Base-by-base conservation (phyloP, 2,797 vertebrate species). In the Limosa lapponica region DNA sequence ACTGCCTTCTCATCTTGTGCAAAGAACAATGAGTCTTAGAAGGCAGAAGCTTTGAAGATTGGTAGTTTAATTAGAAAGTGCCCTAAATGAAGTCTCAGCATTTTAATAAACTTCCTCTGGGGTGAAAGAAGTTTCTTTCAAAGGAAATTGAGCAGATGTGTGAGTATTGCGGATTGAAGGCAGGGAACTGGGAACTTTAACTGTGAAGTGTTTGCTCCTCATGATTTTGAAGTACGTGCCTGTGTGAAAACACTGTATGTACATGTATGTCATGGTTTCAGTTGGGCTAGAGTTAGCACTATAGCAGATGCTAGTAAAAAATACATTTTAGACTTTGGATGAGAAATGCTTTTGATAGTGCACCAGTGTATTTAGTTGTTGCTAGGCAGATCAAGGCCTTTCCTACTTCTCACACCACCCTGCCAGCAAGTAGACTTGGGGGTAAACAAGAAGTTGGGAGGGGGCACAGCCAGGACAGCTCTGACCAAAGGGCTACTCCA, bases 21-120 rank as follows among this genome's bases (percentile, higher is more conserved):
- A 74, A 83, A 83, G 90, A 95, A 90, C 82, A 94, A 66, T 79
- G 66, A 93, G 77, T 73, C 59, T 88, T 87, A 58, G 73, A 88
- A 83, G 77, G 64, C 54, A 78, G 66, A 61, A 72, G 49, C 75
- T 93, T 95, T 96, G 85, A 91, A 91, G 80, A 90, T 65, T 39
- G 43, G 87, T 93, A 82, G 54, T 52, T 95, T 95, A 95, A 96
- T 96, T 95, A 94, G 91, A 57, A 95, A 78, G 51, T 51, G 55
- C 51, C 67, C 81, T 94, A 84, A 86, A 93, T 62, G 62, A 95
- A 78, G 62, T 77, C 48, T 90, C 15, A 82, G 16, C 1, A 3
- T 54, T 94, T 95, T 88, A 91, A 86, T 88, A 86, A 61, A 93
- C 87, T 87, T 89, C 52, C 24, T 84, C 32, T 39, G 57, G 74